Percentiles rank a stretch among this genome's conserved stretches.
These are phyloP conservation scores for Drosophila mayaguana DNA, from an alignment of 2,888 invertebrate species.

Conservation along the genomic window DNA sequence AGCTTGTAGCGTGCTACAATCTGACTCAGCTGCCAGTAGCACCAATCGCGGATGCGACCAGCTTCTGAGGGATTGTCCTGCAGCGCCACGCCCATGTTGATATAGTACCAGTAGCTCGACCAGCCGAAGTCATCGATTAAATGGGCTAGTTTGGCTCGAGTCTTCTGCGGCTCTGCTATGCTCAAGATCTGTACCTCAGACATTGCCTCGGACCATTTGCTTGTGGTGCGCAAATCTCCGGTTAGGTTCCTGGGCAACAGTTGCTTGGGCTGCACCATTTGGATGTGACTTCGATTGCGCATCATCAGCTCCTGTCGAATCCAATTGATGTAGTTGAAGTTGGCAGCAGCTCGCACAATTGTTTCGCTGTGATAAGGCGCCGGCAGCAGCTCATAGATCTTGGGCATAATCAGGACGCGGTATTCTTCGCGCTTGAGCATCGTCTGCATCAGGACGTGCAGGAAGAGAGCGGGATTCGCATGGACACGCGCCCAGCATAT, in stretches of 20 bases:
- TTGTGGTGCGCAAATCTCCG: constrained; percentile 38
- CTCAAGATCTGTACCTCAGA: constrained; percentile 56
- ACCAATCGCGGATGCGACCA: constrained; percentile 87
- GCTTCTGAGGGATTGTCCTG: constrained; percentile 27
- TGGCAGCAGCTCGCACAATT: constrained; percentile 88
- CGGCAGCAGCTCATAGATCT: constrained; percentile 91
- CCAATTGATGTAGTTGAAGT: constrained; percentile 83
- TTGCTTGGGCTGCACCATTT: constrained; percentile 24
- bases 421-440: constrained; percentile 89
- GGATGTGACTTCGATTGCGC: constrained; percentile 4
- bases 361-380: constrained; percentile 89
- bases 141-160: constrained; percentile 71
- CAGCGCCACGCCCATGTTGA: constrained; percentile 83
- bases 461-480: constrained; percentile 90
- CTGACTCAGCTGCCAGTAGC: constrained; percentile 88
- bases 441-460: constrained; percentile 89
- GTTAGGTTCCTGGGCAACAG: constrained; percentile 36
- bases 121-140: constrained; percentile 89
- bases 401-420: constrained; percentile 88
- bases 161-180: constrained; percentile 1
- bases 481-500: constrained; percentile 88
- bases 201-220: constrained; percentile 56
- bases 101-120: constrained; percentile 85
- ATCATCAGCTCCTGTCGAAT: constrained; percentile 1
- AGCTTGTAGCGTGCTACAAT: constrained; percentile 89